A percentile compares a stretch with the other conserved stretches of the same genome.
Evolutionary conservation across 2,888 invertebrate genomes (phyloP).

Genomic region (Margaritifera margaritifera): DNA sequence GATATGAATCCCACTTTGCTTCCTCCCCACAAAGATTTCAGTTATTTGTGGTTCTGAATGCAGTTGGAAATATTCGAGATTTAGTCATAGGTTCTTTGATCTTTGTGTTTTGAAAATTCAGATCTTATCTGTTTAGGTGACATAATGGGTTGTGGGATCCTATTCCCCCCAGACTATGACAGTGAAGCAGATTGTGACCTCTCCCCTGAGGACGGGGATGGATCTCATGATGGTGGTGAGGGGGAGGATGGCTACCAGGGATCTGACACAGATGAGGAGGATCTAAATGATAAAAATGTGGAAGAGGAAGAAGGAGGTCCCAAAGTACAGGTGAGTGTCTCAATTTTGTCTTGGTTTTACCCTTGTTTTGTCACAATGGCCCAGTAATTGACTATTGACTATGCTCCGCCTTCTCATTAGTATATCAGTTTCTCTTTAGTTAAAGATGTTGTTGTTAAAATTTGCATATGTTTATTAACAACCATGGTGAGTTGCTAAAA

Average conservation of each 20-base stretch:
- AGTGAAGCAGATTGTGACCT: constrained; percentile 62
- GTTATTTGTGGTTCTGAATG: too few relatives aligned
- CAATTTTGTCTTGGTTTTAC: too few relatives aligned
- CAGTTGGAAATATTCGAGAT: too few relatives aligned
- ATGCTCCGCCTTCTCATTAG: too few relatives aligned
- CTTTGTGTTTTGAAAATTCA: neutral
- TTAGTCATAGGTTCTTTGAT: neutral
- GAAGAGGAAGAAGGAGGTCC: constrained; percentile 40
- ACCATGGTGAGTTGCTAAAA: too few relatives aligned
- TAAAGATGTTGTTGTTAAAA: too few relatives aligned
- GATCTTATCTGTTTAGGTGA: constrained; percentile 68
- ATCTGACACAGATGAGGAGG: constrained; percentile 72
- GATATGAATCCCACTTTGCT: too few relatives aligned
- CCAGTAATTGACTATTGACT: too few relatives aligned
- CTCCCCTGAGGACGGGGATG: constrained; percentile 52
- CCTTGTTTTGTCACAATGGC: too few relatives aligned
- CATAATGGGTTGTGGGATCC: constrained; percentile 77
- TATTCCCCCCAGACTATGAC: constrained; percentile 74
- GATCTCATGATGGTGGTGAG: constrained; percentile 45
- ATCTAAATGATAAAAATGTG: constrained; percentile 63
- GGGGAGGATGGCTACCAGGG: constrained; percentile 56
- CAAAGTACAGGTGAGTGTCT: constrained; percentile 48
- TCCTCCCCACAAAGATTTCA: too few relatives aligned
- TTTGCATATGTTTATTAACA: too few relatives aligned
- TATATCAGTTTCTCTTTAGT: too few relatives aligned